Evolutionary conservation across 1,140 invertebrate genomes (phyloP).

Genomic region (Pseudomyrmex pallidus): DNA sequence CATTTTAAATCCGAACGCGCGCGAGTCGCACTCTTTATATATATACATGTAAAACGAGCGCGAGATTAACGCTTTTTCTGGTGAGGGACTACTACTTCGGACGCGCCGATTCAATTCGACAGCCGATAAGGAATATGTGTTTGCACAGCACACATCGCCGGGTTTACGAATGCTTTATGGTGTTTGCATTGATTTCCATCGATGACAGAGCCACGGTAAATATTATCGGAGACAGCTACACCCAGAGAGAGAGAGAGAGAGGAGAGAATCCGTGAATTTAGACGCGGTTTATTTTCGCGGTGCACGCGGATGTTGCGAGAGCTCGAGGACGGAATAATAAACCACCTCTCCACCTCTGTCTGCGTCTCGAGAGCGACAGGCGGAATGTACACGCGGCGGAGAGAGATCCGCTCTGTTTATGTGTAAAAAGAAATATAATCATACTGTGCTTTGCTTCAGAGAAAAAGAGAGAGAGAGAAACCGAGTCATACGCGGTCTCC

Average conservation of each 20-base stretch:
- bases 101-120: conserved; percentile 42
- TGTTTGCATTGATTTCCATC: conserved; percentile 73
- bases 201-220: conserved; percentile 71
- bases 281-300: conserved; percentile 58
- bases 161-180: conserved; percentile 65
- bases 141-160: conserved; percentile 56
- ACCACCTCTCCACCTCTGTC: conserved; percentile 30
- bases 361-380: conserved; percentile 33
- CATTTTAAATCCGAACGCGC: conserved; percentile 31
- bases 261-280: conserved; percentile 22
- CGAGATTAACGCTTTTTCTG: conserved; percentile 53
- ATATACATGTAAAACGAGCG: neutral
- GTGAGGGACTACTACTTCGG: neutral
- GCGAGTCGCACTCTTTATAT: neutral
- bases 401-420: conserved; percentile 52
- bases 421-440: conserved; percentile 59
- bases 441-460: conserved; percentile 36
- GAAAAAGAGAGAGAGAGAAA: too few relatives aligned
- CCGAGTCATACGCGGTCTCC: neutral
- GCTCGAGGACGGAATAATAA: conserved; percentile 54
- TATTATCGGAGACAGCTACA: conserved; percentile 70
- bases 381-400: conserved; percentile 40
- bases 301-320: conserved; percentile 52
- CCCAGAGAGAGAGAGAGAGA: neutral
- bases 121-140: conserved; percentile 59